A percentile compares a stretch with the other conserved stretches of the same genome.
These are phyloP conservation scores for Mylabris phalerata DNA, from an alignment of 1,140 invertebrate genomes.

Conservation along the genomic window DNA sequence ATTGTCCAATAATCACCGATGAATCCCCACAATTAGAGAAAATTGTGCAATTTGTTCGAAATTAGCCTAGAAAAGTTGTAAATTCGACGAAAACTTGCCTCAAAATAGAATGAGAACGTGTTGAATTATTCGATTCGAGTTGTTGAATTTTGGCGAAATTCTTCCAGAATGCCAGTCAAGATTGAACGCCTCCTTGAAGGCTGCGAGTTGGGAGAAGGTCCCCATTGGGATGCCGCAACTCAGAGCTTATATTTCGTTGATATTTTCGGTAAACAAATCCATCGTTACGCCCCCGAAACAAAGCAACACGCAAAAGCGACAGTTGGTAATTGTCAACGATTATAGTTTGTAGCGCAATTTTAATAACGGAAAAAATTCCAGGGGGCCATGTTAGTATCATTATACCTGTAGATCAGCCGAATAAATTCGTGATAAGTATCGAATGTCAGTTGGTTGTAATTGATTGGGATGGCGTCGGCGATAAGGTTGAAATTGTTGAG, in stretches of 20 bases:
- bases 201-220: conserved; percentile 52
- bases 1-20: too few species aligned
- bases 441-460: conserved; percentile 51
- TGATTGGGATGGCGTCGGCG: conserved; percentile 54
- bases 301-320: conserved; percentile 29
- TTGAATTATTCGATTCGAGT: too few species aligned
- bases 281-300: conserved; percentile 33
- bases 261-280: conserved; percentile 49
- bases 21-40: too few species aligned
- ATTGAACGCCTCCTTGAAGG: conserved; percentile 25
- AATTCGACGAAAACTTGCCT: too few species aligned
- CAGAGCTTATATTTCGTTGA: conserved; percentile 63
- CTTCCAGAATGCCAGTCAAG: not conserved
- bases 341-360: not conserved
- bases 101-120: too few species aligned
- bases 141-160: too few species aligned
- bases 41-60: too few species aligned
- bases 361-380: conserved; percentile 10
- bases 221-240: conserved; percentile 58
- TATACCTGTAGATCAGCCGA: conserved; percentile 56
- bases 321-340: conserved; percentile 22
- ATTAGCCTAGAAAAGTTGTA: too few species aligned
- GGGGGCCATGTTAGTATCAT: conserved; percentile 41
- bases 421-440: conserved; percentile 58
- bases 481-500: conserved; percentile 24